Conservation (phyloP, 2,888 invertebrate species). For the Resseliella maxima region DNA sequence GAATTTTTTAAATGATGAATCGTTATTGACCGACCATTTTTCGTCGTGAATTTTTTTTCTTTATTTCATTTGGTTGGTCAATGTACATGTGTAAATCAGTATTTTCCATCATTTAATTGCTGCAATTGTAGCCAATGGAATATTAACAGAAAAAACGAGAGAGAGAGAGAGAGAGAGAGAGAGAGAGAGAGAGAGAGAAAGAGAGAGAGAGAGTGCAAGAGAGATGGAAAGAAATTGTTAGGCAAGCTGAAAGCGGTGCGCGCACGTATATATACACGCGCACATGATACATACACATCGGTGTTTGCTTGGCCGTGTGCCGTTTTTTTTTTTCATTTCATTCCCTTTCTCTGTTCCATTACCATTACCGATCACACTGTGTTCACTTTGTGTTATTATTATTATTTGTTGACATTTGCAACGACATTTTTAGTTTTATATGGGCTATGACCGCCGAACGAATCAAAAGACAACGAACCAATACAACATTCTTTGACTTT, state of each 20-base stretch:
- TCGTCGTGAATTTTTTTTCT: not conserved
- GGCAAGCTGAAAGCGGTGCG: not conserved
- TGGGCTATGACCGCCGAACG: constrained; percentile 33
- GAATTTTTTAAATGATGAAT: not conserved
- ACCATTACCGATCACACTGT: not conserved
- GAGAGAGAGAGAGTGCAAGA: not conserved
- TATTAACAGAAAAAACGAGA: too few relatives aligned
- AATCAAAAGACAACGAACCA: constrained; percentile 49
- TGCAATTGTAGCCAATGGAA: not conserved
- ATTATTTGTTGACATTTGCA: constrained; percentile 44
- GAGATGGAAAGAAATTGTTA: too few relatives aligned
- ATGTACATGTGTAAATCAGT: not conserved
- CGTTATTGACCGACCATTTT: not conserved
- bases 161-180: not conserved
- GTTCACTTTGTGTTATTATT: not conserved
- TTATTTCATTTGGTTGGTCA: not conserved
- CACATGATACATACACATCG: too few relatives aligned
- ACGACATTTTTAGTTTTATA: constrained; percentile 47
- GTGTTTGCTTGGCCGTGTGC: constrained; percentile 21
- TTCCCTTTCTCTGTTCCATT: constrained; percentile 11
- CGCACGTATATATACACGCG: too few relatives aligned
- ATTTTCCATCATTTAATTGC: not conserved
- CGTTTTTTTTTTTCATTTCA: not conserved
- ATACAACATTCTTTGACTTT: constrained; percentile 36
- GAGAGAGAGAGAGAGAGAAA: not conserved